Base-by-base conservation (phyloP, 2,797 vertebrate genomes). In the Corythornis leucogaster region DNA sequence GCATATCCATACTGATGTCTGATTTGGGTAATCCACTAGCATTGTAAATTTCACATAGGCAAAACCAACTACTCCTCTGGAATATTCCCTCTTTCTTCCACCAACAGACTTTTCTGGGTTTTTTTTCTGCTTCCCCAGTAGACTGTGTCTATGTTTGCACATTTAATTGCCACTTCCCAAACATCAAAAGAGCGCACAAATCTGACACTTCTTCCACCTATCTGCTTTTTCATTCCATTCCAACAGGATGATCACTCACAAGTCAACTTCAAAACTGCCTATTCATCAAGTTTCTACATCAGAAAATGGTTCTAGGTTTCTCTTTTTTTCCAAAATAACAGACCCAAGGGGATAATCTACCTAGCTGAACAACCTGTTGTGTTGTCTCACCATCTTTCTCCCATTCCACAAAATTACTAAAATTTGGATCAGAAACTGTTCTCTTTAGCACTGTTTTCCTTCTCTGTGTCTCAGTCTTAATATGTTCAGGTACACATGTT, bases 81-180 rank as follows among this genome's bases (percentile, higher is more conserved):
- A 82, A 77, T 40, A 67, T 4, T 50, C 38, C 71, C 19, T 15
- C 12, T 9, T 54, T 43, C 51, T 70, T 40, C 30, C 24, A 85
- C 1, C 22, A 74, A 30, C 1, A 50, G 8, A 48, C 14, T 40
- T 40, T 40, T 40, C 38, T 40, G 38, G 13, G 3, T 40, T 40
- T 40, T 38, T 40, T 40, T 40, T 40, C 17, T 42, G 5, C 9
- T 75, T 67, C 30, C 11, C 11, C 17, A 24, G 42, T 74, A 81
- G 13, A 19, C 5, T 28, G 3, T 3, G 2, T n/a, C 4, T 5
- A 21, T 21, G 8, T 35, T 43, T 63, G 30, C 22, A 58, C 2
- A 4, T 7, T 80, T 63, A 64, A 51, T 20, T 35, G 20, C 16
- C 80, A 38, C 30, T 75, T 48, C 40, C 28, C 63, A 75, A 9